Percentiles rank a stretch among this genome's conserved stretches.
Conservation (phyloP, 2,797 vertebrate genomes). For the Miichthys miiuy region DNA sequence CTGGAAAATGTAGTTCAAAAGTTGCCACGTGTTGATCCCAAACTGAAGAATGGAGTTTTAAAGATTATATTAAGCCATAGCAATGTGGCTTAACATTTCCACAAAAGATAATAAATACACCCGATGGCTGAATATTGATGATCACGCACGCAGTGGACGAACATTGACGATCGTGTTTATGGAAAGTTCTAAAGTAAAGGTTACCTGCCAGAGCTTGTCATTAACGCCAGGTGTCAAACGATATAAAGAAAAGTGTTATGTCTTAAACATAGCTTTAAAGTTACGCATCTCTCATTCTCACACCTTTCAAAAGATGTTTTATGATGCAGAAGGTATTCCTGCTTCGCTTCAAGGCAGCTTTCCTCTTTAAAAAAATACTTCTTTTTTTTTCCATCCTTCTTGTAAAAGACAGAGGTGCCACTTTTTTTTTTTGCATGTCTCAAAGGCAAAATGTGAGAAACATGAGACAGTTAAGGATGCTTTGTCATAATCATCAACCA, state of each 20-base stretch:
- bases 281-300: constrained; percentile 40
- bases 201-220: constrained; percentile 49
- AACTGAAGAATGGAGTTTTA: not conserved
- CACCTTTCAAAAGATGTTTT: constrained; percentile 64
- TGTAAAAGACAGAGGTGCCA: constrained; percentile 46
- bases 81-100: too few species aligned
- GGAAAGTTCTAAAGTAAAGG: constrained; percentile 46
- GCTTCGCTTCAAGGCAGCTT: constrained; percentile 54
- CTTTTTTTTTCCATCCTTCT: constrained; percentile 17
- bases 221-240: constrained; percentile 65
- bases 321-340: constrained; percentile 53
- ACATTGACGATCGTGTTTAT: constrained; percentile 24
- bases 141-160: not conserved
- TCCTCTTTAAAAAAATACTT: constrained; percentile 35
- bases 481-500: constrained; percentile 24
- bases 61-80: not conserved
- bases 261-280: constrained; percentile 67
- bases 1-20: not conserved
- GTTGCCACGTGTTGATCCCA: not conserved
- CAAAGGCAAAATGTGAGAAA: constrained; percentile 25
- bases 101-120: constrained; percentile 8
- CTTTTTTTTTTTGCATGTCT: constrained; percentile 25
- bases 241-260: constrained; percentile 59
- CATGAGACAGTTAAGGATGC: constrained; percentile 10
- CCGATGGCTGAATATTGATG: not conserved